Evolutionary conservation across 2,888 invertebrate species (phyloP), one percentile per base, ranked within the genome.

Genomic region (Mimachlamys varia): DNA sequence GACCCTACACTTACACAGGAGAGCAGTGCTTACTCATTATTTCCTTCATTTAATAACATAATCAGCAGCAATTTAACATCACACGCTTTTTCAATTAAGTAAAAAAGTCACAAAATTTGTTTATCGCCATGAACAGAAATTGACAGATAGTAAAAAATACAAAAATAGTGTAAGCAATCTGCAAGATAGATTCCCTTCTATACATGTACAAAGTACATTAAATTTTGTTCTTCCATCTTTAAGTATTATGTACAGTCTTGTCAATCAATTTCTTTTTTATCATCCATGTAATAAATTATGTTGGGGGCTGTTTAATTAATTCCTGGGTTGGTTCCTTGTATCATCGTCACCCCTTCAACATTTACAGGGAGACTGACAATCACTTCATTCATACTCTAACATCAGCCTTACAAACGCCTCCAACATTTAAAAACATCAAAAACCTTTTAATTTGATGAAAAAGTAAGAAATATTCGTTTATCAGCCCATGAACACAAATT

Each of bases 391-490:
- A 27, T 76, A 76, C 27, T 33, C 76, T 44, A 76, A 27, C 76
- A 33, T 33, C 5, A 12, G 13, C 33, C 27, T 33, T 76, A 76
- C 33, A 76, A 19, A 27, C 27, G 76, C 33, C 76, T 33, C 76
- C 2, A 76, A 33, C 76, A 33, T 76, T 33, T 76, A 10, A 12
- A n/a, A 76, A 76, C 76, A 76, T 76, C 76, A 76, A 76, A 76
- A 76, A 76, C 33, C 33, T 76, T 76, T 76, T 76, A 76, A 76
- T 76, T 76, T 76, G 27, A 33, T 10, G 76, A 76, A 76, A 76
- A 33, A 76, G 33, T 33, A 19, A 33, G 10, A 76, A 76, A 33
- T 76, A 76, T 76, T 33, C 27, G 22, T 76, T 76, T 76, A 76
- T 76, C 76, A 76, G 76, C 12, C 0, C 76, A 76, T 76, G 76